These are phyloP conservation scores for Sphyrna mokarran DNA, from an alignment of 2,113 vertebrate genomes.

Conservation along the genomic window DNA sequence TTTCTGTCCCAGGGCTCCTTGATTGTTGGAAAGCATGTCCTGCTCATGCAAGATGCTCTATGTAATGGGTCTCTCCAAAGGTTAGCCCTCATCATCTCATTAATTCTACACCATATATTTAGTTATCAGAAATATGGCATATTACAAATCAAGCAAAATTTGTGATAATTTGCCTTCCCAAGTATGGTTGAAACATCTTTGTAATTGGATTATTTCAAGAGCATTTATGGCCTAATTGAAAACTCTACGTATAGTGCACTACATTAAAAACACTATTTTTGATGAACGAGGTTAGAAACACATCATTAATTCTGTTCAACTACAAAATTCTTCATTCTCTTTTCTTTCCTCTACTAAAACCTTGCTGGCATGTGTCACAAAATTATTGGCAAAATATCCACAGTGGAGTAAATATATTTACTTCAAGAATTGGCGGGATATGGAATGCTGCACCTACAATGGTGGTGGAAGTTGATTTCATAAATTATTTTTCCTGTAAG, in stretches of 20 bases:
- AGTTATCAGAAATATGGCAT: not conserved
- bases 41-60: too few relatives aligned
- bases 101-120: not conserved
- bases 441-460: too few relatives aligned
- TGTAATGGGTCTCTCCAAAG: too few relatives aligned
- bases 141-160: not conserved
- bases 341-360: not conserved
- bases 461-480: too few relatives aligned
- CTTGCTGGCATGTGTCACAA: not conserved
- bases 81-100: too few relatives aligned
- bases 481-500: too few relatives aligned
- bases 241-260: not conserved
- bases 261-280: not conserved
- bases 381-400: not conserved
- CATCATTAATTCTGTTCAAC: not conserved
- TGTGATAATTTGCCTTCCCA: not conserved
- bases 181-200: not conserved
- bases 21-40: too few relatives aligned
- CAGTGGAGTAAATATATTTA: too few relatives aligned
- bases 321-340: not conserved
- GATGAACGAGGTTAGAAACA: not conserved
- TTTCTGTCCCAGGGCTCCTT: too few relatives aligned
- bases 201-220: constrained; percentile 18
- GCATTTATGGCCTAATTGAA: not conserved
- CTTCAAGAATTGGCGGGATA: too few relatives aligned